phyloP scores from a whole-genome alignment of 1,140 invertebrate species.

The Hydropsyche tenuis region DNA sequence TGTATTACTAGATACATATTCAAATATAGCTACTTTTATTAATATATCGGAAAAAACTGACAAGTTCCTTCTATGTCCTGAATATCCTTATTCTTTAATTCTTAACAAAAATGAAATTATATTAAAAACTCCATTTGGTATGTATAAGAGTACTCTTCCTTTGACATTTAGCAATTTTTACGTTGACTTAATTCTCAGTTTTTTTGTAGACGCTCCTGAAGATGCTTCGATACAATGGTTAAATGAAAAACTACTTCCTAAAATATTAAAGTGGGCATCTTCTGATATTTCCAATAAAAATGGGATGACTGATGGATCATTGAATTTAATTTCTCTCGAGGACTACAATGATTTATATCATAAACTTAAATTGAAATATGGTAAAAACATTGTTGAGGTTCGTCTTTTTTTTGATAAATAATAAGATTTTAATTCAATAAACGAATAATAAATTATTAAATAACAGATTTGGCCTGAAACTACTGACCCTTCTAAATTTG shows the following conservation, averaged over 20 bases:
- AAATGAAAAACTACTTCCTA: constrained; percentile 42
- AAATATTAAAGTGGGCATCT: constrained; percentile 41
- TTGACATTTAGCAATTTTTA: not conserved
- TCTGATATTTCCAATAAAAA: constrained; percentile 37
- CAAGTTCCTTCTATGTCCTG: constrained; percentile 32
- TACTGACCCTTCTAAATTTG: constrained; percentile 93
- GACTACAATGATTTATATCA: constrained; percentile 78
- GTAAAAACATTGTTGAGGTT: constrained; percentile 72
- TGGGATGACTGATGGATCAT: constrained; percentile 60
- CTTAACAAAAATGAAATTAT: constrained; percentile 20
- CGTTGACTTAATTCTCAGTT: not conserved
- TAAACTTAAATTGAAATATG: constrained; percentile 82
- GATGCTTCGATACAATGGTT: constrained; percentile 41
- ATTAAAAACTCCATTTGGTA: constrained; percentile 31
- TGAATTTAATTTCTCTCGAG: constrained; percentile 72
- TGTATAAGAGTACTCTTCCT: not conserved
- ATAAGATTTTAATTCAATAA: too few relatives aligned
- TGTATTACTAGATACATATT: constrained; percentile 24
- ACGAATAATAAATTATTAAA: too few relatives aligned
- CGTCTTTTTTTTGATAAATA: too few relatives aligned
- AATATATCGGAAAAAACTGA: constrained; percentile 33
- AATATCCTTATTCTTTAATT: constrained; percentile 39
- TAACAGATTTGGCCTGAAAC: constrained; percentile 85
- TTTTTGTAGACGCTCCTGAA: constrained; percentile 6
- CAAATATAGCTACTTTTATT: constrained; percentile 33